A percentile compares a stretch with the other conserved stretches of the same genome.
Evolutionary conservation across 2,113 vertebrate genomes (phyloP).

Genomic region (Myiagra hebetior): DNA sequence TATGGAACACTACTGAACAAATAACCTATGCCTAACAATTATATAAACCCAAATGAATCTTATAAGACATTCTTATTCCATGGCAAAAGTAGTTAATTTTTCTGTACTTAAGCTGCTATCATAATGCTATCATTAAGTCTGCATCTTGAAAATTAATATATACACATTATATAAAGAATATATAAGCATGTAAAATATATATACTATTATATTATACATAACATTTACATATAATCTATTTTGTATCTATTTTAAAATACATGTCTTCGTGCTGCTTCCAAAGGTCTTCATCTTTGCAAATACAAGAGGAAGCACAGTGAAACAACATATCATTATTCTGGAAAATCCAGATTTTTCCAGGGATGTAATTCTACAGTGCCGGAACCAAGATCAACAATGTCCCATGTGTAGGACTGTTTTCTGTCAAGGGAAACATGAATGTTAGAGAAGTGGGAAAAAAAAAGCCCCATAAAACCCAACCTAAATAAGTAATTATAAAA

Average conservation of each 20-base stretch:
- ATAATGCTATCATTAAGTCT: background rate
- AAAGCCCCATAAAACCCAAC: fast-evolving
- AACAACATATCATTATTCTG: background rate
- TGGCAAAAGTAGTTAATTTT: background rate
- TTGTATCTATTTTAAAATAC: background rate
- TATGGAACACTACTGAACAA: background rate
- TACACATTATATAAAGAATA: background rate
- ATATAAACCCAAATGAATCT: background rate
- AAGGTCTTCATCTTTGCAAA: background rate
- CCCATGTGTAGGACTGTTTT: background rate
- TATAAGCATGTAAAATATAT: background rate
- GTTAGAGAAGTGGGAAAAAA: background rate
- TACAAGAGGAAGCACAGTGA: background rate
- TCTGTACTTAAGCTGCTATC: background rate
- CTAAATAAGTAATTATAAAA: background rate
- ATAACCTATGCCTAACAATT: background rate
- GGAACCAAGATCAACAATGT: background rate
- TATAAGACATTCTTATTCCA: background rate
- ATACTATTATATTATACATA: background rate
- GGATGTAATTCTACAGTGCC: background rate
- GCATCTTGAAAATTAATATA: background rate
- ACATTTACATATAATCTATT: background rate
- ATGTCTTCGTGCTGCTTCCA: background rate
- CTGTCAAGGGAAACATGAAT: background rate
- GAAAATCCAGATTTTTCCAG: background rate